These are phyloP conservation scores for Stratiomys singularior DNA, from an alignment of 2,888 invertebrate species.

Conservation along the genomic window DNA sequence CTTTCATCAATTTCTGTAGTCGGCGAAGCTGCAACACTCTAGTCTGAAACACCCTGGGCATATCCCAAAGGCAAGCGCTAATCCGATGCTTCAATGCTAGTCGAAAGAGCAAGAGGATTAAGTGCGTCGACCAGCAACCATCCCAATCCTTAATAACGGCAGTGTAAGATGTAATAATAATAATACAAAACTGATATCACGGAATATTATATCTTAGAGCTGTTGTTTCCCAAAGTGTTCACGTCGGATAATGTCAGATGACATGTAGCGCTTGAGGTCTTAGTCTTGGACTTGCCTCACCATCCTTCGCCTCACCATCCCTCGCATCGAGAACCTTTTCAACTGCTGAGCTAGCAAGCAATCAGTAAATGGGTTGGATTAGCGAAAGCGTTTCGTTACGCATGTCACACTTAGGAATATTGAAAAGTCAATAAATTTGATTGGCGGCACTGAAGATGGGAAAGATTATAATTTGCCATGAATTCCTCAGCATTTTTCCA, in stretches of 20 bases:
- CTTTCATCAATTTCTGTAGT: no score
- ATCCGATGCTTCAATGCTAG: no score
- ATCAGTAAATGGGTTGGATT: slow-evolving; percentile 44
- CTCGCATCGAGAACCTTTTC: not conserved
- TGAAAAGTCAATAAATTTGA: slow-evolving; percentile 38
- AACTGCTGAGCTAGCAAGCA: not conserved
- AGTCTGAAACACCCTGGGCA: no score
- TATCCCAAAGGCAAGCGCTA: no score
- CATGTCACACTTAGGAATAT: slow-evolving; percentile 44
- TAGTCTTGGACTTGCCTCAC: slow-evolving; percentile 31
- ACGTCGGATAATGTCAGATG: slow-evolving; percentile 39
- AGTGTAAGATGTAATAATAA: not conserved
- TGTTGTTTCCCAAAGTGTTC: slow-evolving; percentile 36
- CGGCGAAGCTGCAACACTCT: no score
- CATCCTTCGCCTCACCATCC: not conserved
- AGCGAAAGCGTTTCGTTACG: slow-evolving; percentile 49
- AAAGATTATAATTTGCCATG: not conserved
- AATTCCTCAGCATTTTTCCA: slow-evolving; percentile 9
- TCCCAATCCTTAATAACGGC: not conserved
- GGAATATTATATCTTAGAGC: slow-evolving; percentile 25
- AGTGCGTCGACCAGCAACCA: not conserved
- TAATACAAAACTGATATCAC: slow-evolving; percentile 1
- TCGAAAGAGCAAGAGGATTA: no score
- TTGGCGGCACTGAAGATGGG: slow-evolving; percentile 30
- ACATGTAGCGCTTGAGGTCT: slow-evolving; percentile 32